Evolutionary conservation across 1,140 invertebrate species (phyloP).

Genomic region (Temnothorax nylanderi): DNA sequence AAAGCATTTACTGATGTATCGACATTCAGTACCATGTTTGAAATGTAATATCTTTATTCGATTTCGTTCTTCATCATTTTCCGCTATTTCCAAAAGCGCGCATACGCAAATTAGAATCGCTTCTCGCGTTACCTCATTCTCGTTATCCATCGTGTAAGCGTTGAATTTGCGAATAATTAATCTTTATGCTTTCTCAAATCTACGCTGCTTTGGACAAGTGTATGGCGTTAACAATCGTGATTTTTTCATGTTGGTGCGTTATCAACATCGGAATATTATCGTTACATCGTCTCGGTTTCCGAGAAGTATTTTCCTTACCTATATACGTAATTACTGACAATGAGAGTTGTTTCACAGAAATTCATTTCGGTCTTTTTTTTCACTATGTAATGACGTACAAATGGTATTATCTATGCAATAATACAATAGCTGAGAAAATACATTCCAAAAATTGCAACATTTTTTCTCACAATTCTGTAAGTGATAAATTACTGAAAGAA

Average conservation of each 20-base stretch:
- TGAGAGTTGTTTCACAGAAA: constrained; percentile 55
- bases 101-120: constrained; percentile 15
- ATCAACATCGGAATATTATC: constrained; percentile 10
- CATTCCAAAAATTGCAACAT: neutral
- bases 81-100: neutral
- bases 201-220: neutral
- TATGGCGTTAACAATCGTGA: neutral
- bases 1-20: constrained; percentile 1
- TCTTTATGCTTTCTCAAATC: neutral
- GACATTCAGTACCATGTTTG: neutral
- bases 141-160: neutral
- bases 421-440: neutral
- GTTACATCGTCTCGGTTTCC: constrained; percentile 19
- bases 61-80: constrained; percentile 14
- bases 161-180: constrained; percentile 31
- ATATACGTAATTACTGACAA: constrained; percentile 19
- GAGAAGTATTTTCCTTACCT: constrained; percentile 37
- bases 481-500: neutral
- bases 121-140: neutral
- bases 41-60: constrained; percentile 30
- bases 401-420: neutral
- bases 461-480: neutral
- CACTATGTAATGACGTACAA: neutral
- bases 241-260: constrained; percentile 8
- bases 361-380: neutral